phyloP scores from a whole-genome alignment of 2,888 invertebrate species.

The Platerodrilus igneus region DNA sequence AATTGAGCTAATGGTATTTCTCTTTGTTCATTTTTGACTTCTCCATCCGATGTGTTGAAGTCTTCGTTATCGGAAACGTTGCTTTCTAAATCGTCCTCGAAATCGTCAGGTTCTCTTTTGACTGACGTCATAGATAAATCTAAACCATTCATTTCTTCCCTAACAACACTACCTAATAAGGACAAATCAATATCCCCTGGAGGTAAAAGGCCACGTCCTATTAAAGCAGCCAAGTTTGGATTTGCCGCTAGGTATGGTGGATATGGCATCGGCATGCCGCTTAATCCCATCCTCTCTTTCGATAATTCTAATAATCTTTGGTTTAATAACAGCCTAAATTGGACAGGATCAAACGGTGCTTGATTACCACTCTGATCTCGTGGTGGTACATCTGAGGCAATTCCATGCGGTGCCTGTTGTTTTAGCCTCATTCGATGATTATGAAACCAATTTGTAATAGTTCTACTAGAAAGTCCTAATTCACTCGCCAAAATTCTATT shows the following conservation, averaged over 20 bases:
- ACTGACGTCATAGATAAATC: conserved; percentile 82
- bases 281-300: conserved; percentile 76
- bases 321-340: conserved; percentile 82
- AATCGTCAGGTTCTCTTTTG: conserved; percentile 73
- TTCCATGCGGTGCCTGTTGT: conserved; percentile 75
- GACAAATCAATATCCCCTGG: conserved; percentile 56
- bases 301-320: conserved; percentile 84
- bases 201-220: conserved; percentile 62
- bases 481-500: conserved; percentile 93
- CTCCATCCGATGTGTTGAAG: conserved; percentile 50
- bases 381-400: conserved; percentile 61
- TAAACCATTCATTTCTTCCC: conserved; percentile 78
- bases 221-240: conserved; percentile 70
- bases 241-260: conserved; percentile 76
- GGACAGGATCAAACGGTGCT: conserved; percentile 86
- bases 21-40: conserved; percentile 57
- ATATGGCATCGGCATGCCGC: conserved; percentile 71
- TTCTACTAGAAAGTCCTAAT: conserved; percentile 85
- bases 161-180: conserved; percentile 57
- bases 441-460: conserved; percentile 99
- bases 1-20: conserved; percentile 35
- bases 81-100: conserved; percentile 72
- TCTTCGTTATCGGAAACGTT: conserved; percentile 72
- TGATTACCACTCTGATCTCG: conserved; percentile 63
- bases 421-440: conserved; percentile 98